Base-by-base conservation (phyloP, 2,113 vertebrate genomes). In the Centrocercus urophasianus region DNA sequence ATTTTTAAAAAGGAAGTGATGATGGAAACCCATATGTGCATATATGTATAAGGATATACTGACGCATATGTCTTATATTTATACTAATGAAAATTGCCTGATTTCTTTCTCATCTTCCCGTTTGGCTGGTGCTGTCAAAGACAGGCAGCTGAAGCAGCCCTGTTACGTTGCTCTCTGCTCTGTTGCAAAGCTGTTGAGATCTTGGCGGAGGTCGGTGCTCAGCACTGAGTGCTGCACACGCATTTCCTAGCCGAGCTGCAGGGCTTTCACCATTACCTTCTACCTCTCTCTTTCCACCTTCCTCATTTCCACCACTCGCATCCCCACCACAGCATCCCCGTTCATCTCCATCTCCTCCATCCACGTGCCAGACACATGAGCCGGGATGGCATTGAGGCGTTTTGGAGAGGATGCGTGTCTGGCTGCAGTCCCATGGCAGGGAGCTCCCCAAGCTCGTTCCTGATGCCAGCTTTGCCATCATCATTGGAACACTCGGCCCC, bases 291-390 rank as follows among this genome's bases (percentile, higher is more conserved):
- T 64, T n/a, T 32, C 42, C 8, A 1, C 80, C 56, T 52, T 38
- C 34, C 4, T 0, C 59, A 27, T 74, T 18, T 50, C 43, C 40
- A 38, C 2, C 32, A 1, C 34, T 66, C 16, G 0, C 0, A 3
- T 42, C 67, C 28, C 56, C 25, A 24, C 63, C n/a, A 27, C 34
- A 20, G 0, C 0, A 0, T 59, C 30, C 73, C 42, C 18, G 20
- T n/a, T 24, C 22, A 4, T 36, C 40, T 91, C 8, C 36, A 28
- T 65, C 36, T 43, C 83, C 0, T 1, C 3, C 32, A 22, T 32
- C 48, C 38, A 6, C 2, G 5, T 88, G 66, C 66, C 7, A 3
- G 22, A 0, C 0, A 0, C 0, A 0, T 48, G 80, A 83, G 59
- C 43, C 13, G 3, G 24, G 5, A 56, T 48, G 8, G 2, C 27